Conservation (phyloP, 2,113 vertebrate genomes). For the Fulica atra region DNA sequence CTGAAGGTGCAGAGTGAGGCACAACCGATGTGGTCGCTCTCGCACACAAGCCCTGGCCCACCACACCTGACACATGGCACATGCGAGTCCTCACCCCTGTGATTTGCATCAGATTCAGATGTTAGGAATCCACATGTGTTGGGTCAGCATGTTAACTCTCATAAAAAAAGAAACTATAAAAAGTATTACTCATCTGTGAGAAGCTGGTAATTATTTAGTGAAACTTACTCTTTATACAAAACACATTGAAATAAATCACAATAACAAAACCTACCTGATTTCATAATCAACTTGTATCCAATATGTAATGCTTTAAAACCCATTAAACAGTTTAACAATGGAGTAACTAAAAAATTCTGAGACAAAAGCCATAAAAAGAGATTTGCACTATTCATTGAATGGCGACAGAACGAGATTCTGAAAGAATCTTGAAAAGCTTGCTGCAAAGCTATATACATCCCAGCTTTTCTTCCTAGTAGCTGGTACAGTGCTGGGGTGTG, state of each 20-base stretch:
- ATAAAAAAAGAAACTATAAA: neutral
- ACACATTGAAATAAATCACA: neutral
- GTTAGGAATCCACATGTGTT: neutral
- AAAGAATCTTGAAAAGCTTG: neutral
- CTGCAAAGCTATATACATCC: neutral
- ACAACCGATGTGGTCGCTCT: neutral
- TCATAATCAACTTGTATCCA: neutral
- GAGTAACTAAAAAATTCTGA: neutral
- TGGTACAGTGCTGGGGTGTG: no score
- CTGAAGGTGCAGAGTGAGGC: neutral
- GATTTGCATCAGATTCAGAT: neutral
- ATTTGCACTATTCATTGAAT: neutral
- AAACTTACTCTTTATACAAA: neutral
- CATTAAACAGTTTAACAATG: neutral
- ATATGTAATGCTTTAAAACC: neutral
- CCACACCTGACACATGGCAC: rapidly evolving
- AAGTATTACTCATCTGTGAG: neutral
- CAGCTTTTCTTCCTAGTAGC: no score
- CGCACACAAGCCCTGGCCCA: neutral
- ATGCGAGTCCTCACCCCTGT: neutral
- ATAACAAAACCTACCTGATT: neutral
- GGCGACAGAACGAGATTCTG: neutral
- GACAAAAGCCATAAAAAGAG: neutral
- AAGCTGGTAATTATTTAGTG: neutral
- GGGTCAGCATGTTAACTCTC: neutral